Evolutionary conservation across 2,113 vertebrate genomes (phyloP).

Genomic region (Donacobius atricapilla): DNA sequence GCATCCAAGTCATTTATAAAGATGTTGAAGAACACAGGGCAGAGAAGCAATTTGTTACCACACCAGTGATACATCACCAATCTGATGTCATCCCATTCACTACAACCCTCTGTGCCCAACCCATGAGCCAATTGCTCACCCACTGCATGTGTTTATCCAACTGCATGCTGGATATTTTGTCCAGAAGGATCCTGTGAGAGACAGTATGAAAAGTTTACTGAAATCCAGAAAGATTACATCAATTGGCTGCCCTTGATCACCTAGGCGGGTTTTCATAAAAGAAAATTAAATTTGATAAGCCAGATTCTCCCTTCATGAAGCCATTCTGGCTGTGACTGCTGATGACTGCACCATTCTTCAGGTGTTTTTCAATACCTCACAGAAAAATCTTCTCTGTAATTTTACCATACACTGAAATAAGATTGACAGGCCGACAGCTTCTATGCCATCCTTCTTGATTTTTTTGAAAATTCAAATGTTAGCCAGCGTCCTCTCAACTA

Average conservation of each 20-base stretch:
- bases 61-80: background rate
- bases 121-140: background rate
- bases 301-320: background rate
- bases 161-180: background rate
- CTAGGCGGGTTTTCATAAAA: background rate
- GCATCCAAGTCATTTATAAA: background rate
- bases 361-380: background rate
- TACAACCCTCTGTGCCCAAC: background rate
- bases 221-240: background rate
- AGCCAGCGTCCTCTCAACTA: background rate
- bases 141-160: fast-evolving
- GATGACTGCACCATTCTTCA: background rate
- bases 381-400: background rate
- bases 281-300: background rate
- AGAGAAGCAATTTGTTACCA: fast-evolving
- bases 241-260: background rate
- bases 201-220: background rate
- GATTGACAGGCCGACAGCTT: background rate
- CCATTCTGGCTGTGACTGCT: fast-evolving
- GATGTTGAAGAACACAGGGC: background rate
- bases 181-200: background rate
- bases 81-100: background rate
- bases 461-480: background rate
- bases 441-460: background rate
- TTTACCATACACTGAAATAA: background rate